These are phyloP conservation scores for Lacerta agilis DNA, from an alignment of 2,797 vertebrate genomes.

Conservation along the genomic window DNA sequence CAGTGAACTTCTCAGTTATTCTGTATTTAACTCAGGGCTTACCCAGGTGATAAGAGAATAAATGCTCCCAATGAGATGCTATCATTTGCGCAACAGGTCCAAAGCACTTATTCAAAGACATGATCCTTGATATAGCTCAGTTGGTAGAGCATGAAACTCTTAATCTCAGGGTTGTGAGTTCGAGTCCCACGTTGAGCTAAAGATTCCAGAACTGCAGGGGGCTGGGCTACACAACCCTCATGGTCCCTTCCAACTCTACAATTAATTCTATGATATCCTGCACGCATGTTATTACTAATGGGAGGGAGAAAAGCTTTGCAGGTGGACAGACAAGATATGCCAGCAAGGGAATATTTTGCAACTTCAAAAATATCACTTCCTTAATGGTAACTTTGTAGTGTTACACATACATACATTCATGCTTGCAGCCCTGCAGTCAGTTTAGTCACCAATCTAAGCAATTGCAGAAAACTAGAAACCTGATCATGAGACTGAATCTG, in stretches of 20 bases:
- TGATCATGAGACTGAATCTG: neutral
- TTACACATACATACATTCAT: neutral
- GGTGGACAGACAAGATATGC: too few relatives aligned
- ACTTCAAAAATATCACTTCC: neutral
- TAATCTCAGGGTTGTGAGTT: too few relatives aligned
- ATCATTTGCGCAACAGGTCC: neutral
- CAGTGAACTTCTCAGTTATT: neutral
- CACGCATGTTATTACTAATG: neutral
- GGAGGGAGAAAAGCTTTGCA: neutral
- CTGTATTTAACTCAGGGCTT: neutral
- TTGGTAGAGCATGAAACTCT: too few relatives aligned
- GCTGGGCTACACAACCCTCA: too few relatives aligned
- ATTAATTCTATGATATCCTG: neutral
- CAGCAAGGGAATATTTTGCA: neutral
- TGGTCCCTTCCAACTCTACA: too few relatives aligned
- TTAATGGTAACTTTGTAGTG: neutral
- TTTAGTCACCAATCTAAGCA: constrained; percentile 1
- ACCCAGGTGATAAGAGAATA: neutral
- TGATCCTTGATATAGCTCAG: too few relatives aligned
- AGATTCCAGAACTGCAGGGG: too few relatives aligned
- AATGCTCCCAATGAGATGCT: neutral
- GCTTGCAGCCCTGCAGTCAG: constrained; percentile 7
- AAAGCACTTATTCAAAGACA: neutral
- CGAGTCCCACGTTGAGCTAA: too few relatives aligned
- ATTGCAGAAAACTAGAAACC: constrained; percentile 34